These are phyloP conservation scores for Maccullochella peelii DNA, from an alignment of 2,113 vertebrate species.

Conservation along the genomic window DNA sequence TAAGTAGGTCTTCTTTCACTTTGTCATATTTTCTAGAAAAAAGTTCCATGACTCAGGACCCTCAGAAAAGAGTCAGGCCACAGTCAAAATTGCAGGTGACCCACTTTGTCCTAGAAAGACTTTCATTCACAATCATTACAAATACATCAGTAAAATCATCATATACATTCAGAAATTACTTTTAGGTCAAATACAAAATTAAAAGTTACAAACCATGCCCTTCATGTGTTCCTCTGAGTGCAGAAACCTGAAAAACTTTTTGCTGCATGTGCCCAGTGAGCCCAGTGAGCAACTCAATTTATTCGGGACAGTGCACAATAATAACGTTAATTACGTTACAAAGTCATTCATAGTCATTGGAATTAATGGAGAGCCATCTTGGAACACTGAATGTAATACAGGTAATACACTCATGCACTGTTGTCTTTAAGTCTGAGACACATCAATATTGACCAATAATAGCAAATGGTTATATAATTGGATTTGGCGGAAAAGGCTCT, in stretches of 20 bases:
- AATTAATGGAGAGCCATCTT: neutral
- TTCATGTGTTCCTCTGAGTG: too few relatives aligned
- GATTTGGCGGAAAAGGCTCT: too few relatives aligned
- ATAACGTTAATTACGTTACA: neutral
- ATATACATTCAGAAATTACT: neutral
- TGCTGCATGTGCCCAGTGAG: neutral
- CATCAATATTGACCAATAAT: neutral
- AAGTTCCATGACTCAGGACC: too few relatives aligned
- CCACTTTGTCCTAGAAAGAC: too few relatives aligned
- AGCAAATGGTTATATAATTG: neutral
- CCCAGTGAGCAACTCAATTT: neutral
- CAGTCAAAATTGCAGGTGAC: neutral
- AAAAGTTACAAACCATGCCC: too few relatives aligned
- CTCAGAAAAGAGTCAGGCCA: neutral
- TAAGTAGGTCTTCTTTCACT: neutral
- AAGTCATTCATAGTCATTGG: neutral
- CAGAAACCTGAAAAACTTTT: neutral
- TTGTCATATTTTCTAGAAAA: neutral
- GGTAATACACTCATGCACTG: neutral
- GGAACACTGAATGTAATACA: neutral
- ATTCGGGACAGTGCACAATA: neutral
- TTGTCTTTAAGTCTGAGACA: neutral
- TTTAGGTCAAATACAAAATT: too few relatives aligned
- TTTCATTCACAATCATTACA: too few relatives aligned
- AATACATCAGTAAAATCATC: neutral